A percentile compares a stretch with the other conserved stretches of the same genome.
Conservation (phyloP, 2,113 vertebrate species). For the Hoplias malabaricus region DNA sequence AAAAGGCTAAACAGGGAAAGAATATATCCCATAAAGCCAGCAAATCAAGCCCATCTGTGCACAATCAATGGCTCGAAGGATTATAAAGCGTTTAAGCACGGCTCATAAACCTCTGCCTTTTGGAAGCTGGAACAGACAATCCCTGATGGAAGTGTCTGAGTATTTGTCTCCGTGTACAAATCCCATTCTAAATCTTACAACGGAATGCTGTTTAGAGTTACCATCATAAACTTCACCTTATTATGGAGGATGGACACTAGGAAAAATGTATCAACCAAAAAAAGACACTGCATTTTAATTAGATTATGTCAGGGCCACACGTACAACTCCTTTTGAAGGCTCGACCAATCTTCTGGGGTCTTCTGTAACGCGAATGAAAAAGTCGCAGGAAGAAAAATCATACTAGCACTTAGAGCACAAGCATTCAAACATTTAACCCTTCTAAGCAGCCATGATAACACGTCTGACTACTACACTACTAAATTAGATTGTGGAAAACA, state of each 20-base stretch:
- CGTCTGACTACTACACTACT: too few species aligned
- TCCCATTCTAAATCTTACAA: background rate
- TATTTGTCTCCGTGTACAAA: conserved; percentile 10
- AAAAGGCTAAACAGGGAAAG: background rate
- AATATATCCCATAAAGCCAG: conserved; percentile 29
- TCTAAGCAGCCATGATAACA: too few species aligned
- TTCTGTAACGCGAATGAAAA: too few species aligned
- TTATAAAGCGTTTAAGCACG: conserved; percentile 38
- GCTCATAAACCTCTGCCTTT: conserved; percentile 42
- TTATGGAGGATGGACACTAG: background rate
- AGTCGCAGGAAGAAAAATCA: too few species aligned
- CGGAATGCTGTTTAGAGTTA: conserved; percentile 6
- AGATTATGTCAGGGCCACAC: background rate
- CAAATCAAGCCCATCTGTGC: conserved; percentile 47
- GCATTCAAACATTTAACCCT: too few species aligned
- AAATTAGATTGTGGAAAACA: too few species aligned
- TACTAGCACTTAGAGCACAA: too few species aligned
- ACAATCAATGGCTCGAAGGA: conserved; percentile 42
- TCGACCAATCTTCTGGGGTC: too few species aligned
- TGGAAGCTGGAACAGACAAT: conserved; percentile 13
- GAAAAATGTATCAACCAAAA: background rate
- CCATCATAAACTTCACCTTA: background rate
- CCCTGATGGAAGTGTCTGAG: conserved; percentile 19
- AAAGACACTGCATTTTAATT: background rate
- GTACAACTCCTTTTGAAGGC: too few species aligned